Percentiles rank a stretch among this genome's conserved stretches.
Evolutionary conservation across 2,888 invertebrate genomes (phyloP).

Genomic region (Chromoteleia sp.): DNA sequence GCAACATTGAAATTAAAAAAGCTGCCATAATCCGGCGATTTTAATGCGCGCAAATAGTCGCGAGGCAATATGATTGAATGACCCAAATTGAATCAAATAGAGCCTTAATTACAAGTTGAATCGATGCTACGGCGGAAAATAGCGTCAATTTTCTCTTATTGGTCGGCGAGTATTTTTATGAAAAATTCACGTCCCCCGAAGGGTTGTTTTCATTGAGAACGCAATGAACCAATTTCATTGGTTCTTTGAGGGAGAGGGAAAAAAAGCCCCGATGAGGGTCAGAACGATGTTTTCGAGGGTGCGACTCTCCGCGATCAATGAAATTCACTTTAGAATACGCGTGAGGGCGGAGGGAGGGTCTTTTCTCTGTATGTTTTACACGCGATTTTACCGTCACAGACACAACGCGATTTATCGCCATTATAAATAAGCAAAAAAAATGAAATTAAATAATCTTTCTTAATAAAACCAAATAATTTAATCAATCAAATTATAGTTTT

Average conservation of each 20-base stretch:
- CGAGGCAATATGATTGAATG: slow-evolving; percentile 59
- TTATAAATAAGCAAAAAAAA: slow-evolving; percentile 22
- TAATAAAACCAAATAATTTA: too few relatives aligned
- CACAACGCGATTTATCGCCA: slow-evolving; percentile 55
- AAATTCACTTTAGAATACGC: slow-evolving; percentile 66
- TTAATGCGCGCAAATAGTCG: slow-evolving; percentile 35
- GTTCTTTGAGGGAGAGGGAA: slow-evolving; percentile 61
- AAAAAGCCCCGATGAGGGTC: slow-evolving; percentile 63
- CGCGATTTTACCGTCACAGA: slow-evolving; percentile 65
- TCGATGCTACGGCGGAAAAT: slow-evolving; percentile 58
- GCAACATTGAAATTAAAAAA: slow-evolving; percentile 6
- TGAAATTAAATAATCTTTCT: background rate
- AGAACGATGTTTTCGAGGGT: slow-evolving; percentile 68
- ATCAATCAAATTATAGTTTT: too few relatives aligned
- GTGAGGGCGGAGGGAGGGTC: slow-evolving; percentile 24
- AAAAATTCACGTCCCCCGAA: slow-evolving; percentile 66
- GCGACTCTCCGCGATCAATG: slow-evolving; percentile 67
- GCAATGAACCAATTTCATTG: slow-evolving; percentile 71
- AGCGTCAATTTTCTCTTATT: slow-evolving; percentile 65
- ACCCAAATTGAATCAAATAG: slow-evolving; percentile 67
- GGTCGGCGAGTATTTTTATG: slow-evolving; percentile 65
- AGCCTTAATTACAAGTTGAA: slow-evolving; percentile 61
- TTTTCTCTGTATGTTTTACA: slow-evolving; percentile 65
- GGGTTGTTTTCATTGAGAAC: slow-evolving; percentile 69
- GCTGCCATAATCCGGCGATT: slow-evolving; percentile 7